Conservation (phyloP, 2,888 invertebrate genomes). For the Chorisops tibialis region DNA sequence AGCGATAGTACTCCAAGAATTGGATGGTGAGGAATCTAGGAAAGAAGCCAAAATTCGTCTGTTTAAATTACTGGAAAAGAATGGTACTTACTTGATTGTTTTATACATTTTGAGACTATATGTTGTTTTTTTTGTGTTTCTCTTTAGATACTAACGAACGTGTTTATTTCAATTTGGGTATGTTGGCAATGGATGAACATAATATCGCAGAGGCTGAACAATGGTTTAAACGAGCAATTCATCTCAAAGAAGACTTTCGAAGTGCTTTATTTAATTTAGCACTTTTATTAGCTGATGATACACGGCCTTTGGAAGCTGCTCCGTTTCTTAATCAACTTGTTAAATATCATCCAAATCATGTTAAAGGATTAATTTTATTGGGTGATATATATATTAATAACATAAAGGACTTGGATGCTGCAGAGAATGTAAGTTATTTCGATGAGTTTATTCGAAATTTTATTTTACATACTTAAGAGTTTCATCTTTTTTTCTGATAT, state of each 20-base stretch:
- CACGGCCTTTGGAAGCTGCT: slow-evolving; percentile 85
- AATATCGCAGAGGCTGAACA: slow-evolving; percentile 85
- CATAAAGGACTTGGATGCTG: slow-evolving; percentile 89
- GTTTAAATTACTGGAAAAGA: slow-evolving; percentile 73
- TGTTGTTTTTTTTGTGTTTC: background rate
- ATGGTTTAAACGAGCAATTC: slow-evolving; percentile 86
- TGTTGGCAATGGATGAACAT: slow-evolving; percentile 94
- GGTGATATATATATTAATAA: slow-evolving; percentile 96
- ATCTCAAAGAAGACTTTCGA: slow-evolving; percentile 82
- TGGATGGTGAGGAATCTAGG: slow-evolving; percentile 75
- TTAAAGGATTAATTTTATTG: slow-evolving; percentile 87
- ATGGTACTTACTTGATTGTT: slow-evolving; percentile 53
- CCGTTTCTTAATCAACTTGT: slow-evolving; percentile 89
- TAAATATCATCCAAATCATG: slow-evolving; percentile 86
- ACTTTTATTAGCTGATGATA: slow-evolving; percentile 80
- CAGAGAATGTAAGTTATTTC: slow-evolving; percentile 83
- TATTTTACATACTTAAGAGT: background rate
- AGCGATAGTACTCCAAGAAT: slow-evolving; percentile 88
- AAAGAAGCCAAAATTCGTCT: slow-evolving; percentile 78
- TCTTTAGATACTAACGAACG: slow-evolving; percentile 73
- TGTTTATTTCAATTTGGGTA: slow-evolving; percentile 91
- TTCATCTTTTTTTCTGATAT: background rate
- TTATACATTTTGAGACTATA: background rate
- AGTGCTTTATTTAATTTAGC: slow-evolving; percentile 95
- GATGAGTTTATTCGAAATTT: background rate